phyloP scores from a whole-genome alignment of 2,888 invertebrate species.

The Drosophila tanythrix region DNA sequence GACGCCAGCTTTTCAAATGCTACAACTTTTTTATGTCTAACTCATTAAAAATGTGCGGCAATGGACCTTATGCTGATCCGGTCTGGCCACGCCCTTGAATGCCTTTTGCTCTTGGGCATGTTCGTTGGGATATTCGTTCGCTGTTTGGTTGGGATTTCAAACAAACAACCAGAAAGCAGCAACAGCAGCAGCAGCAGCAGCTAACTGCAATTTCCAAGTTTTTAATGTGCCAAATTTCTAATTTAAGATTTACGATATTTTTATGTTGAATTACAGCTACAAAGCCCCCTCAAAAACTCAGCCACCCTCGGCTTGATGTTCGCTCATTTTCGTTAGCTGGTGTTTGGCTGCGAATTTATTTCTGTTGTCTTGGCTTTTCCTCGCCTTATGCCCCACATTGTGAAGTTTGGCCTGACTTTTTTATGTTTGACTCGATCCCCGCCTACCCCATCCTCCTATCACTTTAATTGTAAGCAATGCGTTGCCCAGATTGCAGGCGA shows the following conservation, averaged over 20 bases:
- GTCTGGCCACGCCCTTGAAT: constrained; percentile 27
- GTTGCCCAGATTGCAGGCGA: constrained; percentile 43
- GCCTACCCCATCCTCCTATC: not conserved
- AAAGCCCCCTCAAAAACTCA: not conserved
- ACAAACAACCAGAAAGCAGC: constrained; percentile 34
- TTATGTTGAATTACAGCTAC: constrained; percentile 77
- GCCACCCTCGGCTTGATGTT: constrained; percentile 50
- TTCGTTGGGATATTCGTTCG: constrained; percentile 38
- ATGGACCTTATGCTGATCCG: constrained; percentile 63
- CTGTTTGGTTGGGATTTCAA: constrained; percentile 32
- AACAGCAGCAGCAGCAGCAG: constrained; percentile 27
- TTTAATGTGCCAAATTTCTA: constrained; percentile 82
- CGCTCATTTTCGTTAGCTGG: constrained; percentile 70
- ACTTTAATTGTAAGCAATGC: constrained; percentile 51
- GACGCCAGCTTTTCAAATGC: constrained; percentile 72
- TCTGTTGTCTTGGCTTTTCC: constrained; percentile 35
- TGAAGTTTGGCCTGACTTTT: constrained; percentile 43
- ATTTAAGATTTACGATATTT: constrained; percentile 81
- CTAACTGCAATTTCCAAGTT: constrained; percentile 81
- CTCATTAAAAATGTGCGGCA: constrained; percentile 80
- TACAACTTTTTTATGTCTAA: constrained; percentile 80
- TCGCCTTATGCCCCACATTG: constrained; percentile 39
- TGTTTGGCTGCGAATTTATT: constrained; percentile 70
- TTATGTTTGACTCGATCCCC: constrained; percentile 10
- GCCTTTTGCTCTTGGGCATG: constrained; percentile 50